Base-by-base conservation (phyloP, 1,140 invertebrate species). In the Helicoverpa zea region DNA sequence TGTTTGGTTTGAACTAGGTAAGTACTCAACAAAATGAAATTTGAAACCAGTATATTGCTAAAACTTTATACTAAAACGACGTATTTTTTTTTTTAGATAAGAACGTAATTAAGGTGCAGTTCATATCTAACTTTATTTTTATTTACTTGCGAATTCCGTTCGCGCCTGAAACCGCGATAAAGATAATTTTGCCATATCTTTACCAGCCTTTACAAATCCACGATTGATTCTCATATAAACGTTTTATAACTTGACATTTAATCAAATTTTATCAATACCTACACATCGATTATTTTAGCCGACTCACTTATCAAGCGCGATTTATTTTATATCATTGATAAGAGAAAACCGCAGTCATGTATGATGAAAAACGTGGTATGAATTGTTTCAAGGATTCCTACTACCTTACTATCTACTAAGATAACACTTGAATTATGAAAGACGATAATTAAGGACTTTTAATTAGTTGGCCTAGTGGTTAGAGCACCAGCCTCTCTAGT, bases 261-360 rank as follows among this genome's bases (percentile, higher is more conserved):
- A 49, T 70, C 12, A 68, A 12, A 70, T 13, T 3, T 70, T 70
- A 70, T 70, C 66, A 29, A 51, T n/a, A 64, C 29, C 35, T 54
- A 12, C 18, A 52, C 18, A 52, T 70, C 18, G 51, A 11, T 0
- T 10, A 70, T 13, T 49, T 70, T 9, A 18, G 14, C 47, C 47
- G 3, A 29, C 23, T 70, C 66, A 43, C 16, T 56, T 56, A 59
- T 59, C 58, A 23, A 29, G 58, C 58, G 29, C 58, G 29, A 59
- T 59, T 59, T 59, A 59, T 43, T 66, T 49, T n/a, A 49, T 66
- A 66, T 66, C 63, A 49, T 2, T 18, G 63, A 66, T 43, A 66
- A 66, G n/a, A 66, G 63, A 66, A 47, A 49, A 66, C 29, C 29
- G 59, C n/a, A 3, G 13, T 12, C 18, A 59, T 61, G 4, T 3